These are phyloP conservation scores for Brachypalpus laphriformis DNA, from an alignment of 2,888 invertebrate genomes.

Conservation along the genomic window DNA sequence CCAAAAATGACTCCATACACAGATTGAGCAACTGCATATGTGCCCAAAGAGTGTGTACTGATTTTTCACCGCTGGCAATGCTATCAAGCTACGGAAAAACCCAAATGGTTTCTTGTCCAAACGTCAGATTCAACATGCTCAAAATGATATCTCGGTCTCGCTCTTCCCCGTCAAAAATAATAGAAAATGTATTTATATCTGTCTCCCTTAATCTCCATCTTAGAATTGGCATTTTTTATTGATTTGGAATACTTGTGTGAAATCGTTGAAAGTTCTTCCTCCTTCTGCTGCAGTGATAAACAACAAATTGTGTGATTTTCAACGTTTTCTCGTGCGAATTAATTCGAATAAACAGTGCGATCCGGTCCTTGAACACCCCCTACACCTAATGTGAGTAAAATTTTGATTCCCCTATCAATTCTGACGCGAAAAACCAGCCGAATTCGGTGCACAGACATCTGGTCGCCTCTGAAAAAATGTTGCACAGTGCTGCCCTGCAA, in stretches of 20 bases:
- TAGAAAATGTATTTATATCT: neutral
- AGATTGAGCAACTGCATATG: constrained; percentile 4
- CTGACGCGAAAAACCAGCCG: constrained; percentile 37
- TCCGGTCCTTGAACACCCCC: constrained; percentile 34
- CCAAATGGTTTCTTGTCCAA: constrained; percentile 17
- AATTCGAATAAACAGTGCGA: constrained; percentile 42
- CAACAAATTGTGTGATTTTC: constrained; percentile 63
- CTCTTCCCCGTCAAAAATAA: neutral
- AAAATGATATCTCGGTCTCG: constrained; percentile 5
- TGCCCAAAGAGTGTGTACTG: neutral
- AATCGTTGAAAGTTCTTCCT: constrained; percentile 71
- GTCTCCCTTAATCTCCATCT: constrained; percentile 64
- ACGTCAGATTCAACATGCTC: constrained; percentile 41
- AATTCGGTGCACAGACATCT: constrained; percentile 62
- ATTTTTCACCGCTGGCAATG: constrained; percentile 28
- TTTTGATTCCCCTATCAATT: constrained; percentile 25
- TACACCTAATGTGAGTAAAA: constrained; percentile 63
- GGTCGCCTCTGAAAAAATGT: constrained; percentile 65
- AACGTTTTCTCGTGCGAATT: constrained; percentile 57
- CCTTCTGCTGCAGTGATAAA: constrained; percentile 72
- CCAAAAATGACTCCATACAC: too few species aligned
- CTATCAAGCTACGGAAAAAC: constrained; percentile 5
- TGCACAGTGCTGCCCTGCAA: constrained; percentile 37
- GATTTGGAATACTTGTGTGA: constrained; percentile 70
- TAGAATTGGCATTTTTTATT: constrained; percentile 71